phyloP scores from a whole-genome alignment of 2,113 vertebrate genomes.

The Delphinapterus leucas region DNA sequence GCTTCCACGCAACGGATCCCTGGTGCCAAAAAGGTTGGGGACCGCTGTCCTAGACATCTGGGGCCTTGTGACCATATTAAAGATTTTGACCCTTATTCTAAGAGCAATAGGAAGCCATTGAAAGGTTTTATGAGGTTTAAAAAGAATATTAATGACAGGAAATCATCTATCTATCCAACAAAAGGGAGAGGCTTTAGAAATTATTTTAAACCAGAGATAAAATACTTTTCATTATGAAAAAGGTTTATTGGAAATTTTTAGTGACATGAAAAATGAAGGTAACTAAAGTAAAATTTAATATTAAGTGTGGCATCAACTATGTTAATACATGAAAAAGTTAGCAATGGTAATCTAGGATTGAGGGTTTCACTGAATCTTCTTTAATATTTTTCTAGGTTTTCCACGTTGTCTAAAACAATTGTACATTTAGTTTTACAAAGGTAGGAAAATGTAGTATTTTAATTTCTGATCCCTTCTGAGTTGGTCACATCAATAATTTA shows the following conservation, averaged over 20 bases:
- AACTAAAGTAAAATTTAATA: not conserved
- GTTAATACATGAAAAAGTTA: not conserved
- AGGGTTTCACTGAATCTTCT: not conserved
- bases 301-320: not conserved
- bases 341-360: not conserved
- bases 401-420: not conserved
- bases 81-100: not conserved
- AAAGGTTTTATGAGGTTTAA: not conserved
- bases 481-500: not conserved
- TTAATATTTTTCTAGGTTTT: not conserved
- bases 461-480: not conserved
- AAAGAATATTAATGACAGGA: not conserved
- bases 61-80: not conserved
- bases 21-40: too few species aligned
- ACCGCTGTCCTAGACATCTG: not conserved
- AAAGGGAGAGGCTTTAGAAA: not conserved
- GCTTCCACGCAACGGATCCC: too few species aligned
- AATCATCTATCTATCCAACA: not conserved
- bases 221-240: not conserved
- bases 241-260: not conserved
- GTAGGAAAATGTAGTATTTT: not conserved
- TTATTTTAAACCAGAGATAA: not conserved
- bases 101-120: not conserved
- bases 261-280: not conserved
- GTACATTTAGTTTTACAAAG: not conserved